Conservation (phyloP, 1,140 invertebrate species). For the Drosophila ambigua region DNA sequence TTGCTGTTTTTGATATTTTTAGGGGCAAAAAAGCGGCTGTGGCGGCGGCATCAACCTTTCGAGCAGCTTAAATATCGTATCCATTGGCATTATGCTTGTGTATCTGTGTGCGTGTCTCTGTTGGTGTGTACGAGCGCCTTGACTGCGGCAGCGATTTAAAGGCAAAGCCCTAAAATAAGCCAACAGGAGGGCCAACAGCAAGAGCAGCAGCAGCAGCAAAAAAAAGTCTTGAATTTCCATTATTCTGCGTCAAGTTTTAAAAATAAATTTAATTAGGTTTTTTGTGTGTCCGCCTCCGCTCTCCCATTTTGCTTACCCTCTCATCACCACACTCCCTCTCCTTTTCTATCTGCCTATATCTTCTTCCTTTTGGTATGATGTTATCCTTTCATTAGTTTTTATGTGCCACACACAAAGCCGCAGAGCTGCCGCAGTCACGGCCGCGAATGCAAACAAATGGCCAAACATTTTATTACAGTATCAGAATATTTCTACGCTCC, state of each 20-base stretch:
- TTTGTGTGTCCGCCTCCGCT: constrained; percentile 1
- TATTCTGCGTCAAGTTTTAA: constrained; percentile 45
- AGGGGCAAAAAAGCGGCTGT: constrained; percentile 38
- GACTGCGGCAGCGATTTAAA: constrained; percentile 67
- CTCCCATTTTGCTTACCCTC: not conserved
- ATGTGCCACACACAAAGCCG: constrained; percentile 5
- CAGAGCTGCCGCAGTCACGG: too few relatives aligned
- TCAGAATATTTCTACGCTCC: constrained; percentile 5
- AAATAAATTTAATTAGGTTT: constrained; percentile 74
- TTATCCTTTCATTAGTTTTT: not conserved
- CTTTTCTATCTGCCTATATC: too few relatives aligned
- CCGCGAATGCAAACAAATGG: constrained; percentile 7
- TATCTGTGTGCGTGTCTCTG: constrained; percentile 4
- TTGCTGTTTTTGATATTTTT: constrained; percentile 72
- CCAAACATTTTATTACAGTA: constrained; percentile 17
- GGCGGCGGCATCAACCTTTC: constrained; percentile 57
- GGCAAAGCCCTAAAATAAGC: constrained; percentile 73
- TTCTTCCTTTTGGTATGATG: not conserved
- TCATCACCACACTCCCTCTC: too few relatives aligned
- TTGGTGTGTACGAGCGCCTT: constrained; percentile 44
- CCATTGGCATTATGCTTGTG: constrained; percentile 63
- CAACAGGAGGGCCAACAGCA: constrained; percentile 52
- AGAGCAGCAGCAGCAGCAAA: constrained; percentile 33
- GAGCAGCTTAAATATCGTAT: constrained; percentile 71
- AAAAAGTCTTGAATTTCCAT: constrained; percentile 56